A percentile compares a stretch with the other conserved stretches of the same genome.
These are phyloP conservation scores for Rhinichthys klamathensis DNA, from an alignment of 2,113 vertebrate genomes.

Conservation along the genomic window DNA sequence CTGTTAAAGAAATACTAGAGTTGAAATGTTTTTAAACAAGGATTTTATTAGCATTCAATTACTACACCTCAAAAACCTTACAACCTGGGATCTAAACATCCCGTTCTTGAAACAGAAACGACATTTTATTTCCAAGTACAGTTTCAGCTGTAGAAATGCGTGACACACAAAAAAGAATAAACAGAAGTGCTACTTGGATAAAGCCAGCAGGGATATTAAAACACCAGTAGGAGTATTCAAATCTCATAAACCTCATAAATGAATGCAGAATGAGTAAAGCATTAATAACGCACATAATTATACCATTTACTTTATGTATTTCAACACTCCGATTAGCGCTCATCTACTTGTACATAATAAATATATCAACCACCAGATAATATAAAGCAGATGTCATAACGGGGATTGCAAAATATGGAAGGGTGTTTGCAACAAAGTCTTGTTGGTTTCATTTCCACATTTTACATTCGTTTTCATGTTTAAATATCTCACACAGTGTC, in stretches of 20 bases:
- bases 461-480: background rate
- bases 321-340: slow-evolving; percentile 6
- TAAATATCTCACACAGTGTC: background rate
- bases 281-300: slow-evolving; percentile 25
- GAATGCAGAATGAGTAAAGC: background rate
- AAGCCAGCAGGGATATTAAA: background rate
- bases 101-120: background rate
- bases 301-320: background rate
- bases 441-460: background rate
- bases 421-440: background rate
- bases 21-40: background rate
- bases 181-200: background rate
- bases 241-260: background rate
- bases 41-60: background rate
- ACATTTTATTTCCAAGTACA: background rate
- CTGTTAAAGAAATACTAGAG: background rate
- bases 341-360: slow-evolving; percentile 12
- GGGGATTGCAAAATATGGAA: background rate
- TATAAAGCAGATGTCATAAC: background rate
- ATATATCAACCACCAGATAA: slow-evolving; percentile 24
- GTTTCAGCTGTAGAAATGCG: background rate
- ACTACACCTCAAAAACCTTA: background rate
- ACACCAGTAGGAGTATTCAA: background rate
- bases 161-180: background rate
- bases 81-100: background rate